Evolutionary conservation across 2,888 invertebrate species (phyloP), one percentile per base, ranked within the genome.

Genomic region (Drosophila basisetae): DNA sequence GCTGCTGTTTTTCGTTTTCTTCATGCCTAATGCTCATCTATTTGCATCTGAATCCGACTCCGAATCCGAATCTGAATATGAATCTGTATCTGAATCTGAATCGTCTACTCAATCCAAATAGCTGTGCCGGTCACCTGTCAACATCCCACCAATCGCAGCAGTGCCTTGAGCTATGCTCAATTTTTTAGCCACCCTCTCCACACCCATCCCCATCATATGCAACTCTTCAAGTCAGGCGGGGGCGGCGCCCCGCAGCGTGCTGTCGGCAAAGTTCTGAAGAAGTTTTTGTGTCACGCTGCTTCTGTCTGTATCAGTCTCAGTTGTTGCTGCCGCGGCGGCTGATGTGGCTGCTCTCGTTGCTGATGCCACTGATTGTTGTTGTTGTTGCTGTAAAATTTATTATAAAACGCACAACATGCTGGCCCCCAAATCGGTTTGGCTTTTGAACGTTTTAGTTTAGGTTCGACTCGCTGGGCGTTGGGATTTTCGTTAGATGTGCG

Each of bases 251-350:
- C 64, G 69, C 66, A 54, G 68, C 49, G 84, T 53, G 49, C 47
- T 82, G 86, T 83, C 86, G 86, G 86, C 91, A 87, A 87, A 87
- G 76, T 90, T 87, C 91, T 87, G 73, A 83, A 82, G 87, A 83
- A 84, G 73, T 76, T 73, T 77, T 72, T 74, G 73, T 90, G 90
- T 90, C 88, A 88, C 80, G 88, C 88, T 81, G 76, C 74, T 86
- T 82, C 73, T 71, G 68, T 68, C 81, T 73, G 78, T 68, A 65
- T 69, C 68, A 69, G 72, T 13, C 13, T 4, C 31, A 43, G 54
- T 9, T 66, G 37, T 22, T 65, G 61, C 13, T 52, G 25, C 6
- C 49, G 13, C 31, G 39, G 18, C 18, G 30, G 31, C 7, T 53
- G 47, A 16, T 65, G 39, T 28, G 43, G 13, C 43, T 47, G 47